Base-by-base conservation (phyloP, 2,113 vertebrate genomes). In the Equus przewalskii region DNA sequence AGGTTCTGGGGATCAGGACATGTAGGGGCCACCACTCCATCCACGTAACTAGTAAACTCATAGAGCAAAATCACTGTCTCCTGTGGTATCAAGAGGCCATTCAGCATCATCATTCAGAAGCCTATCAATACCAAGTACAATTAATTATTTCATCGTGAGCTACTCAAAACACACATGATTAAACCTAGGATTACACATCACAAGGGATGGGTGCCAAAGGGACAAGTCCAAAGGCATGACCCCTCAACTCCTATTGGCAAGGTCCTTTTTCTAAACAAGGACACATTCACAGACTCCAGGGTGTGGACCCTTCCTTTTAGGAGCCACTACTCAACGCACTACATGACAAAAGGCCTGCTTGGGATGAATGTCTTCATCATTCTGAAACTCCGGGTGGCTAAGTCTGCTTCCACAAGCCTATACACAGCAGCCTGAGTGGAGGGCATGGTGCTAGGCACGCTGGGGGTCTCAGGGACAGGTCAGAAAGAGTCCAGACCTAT, bases 161-260 rank as follows among this genome's bases (percentile, higher is more conserved):
- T 75, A 58, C 58, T 92, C 75, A 92, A 58, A 92, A 88, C 28
- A 81, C 81, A 46, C 46, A 92, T 30, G 49, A 75, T 58, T 75
- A 69, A 58, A 79, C 41, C n/a, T 44, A 51, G 41, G 80, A 87
- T 21, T 46, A 86, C 2, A 21, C 72, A 36, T 36, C 58, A 28
- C 15, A 58, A 72, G 91, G 60, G 56, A 33, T 60, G 85, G 60
- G 18, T 41, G 26, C 18, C 28, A 28, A 1, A 56, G 46, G 36
- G 22, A 87, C 26, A 81, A 28, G 5, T 51, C 33, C 65, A 89
- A 51, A 89, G 76, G 67, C 51, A 76, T 49, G 69, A 67, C 67
- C 8, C 7, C 36, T 82, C 22, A 67, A 76, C 60, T 92, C 60
- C 69, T 6, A 18, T 33, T 51, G 41, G 30, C 33, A 51, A 89